Base-by-base conservation (phyloP, 2,113 vertebrate genomes). In the Psittacara wagleri region DNA sequence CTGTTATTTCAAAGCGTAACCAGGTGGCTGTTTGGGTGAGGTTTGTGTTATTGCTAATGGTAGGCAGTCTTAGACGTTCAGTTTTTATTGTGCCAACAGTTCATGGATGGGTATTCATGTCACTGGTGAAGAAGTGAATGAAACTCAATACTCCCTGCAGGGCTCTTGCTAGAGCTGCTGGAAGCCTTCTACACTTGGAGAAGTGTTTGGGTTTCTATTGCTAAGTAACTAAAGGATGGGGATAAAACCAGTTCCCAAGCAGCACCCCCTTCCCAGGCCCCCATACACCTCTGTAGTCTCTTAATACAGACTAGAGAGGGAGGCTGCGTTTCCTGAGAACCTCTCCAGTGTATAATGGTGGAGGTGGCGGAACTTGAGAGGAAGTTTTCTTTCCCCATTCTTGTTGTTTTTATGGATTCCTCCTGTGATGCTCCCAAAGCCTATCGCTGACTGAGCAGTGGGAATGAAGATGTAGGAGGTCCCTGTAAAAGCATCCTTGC, bases 141-240 rank as follows among this genome's bases (percentile, higher is more conserved):
- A 80, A 92, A 92, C 52, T 66, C 83, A 91, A 7, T 62, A 78
- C 52, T 97, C 90, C 90, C 90, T 61, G 55, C 9, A 6, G 68
- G 41, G 43, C 66, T 35, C n/a, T 68, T 78, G 61, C 80, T 70
- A 85, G 84, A 90, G 78, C 83, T 94, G 80, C 83, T 92, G 95
- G 80, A 81, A 91, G 35, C 73, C 81, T 83, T 82, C 83, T 69
- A 4, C 41, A 9, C 68, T 89, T 59, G 81, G 68, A 55, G 66
- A 74, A 86, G 43, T 88, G 64, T 90, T 94, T 92, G 94, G 66
- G 24, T 86, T 72, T 82, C 9, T 88, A 78, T 88, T 90, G 90
- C 92, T 96, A 19, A 72, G 92, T 68, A 59, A 74, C 44, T 31
- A 43, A 87, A 78, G 18, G 46, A 89, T 35, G 70, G 66, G 76